Base-by-base conservation (phyloP, 1,140 invertebrate species). In the Cyclargus thomasi region DNA sequence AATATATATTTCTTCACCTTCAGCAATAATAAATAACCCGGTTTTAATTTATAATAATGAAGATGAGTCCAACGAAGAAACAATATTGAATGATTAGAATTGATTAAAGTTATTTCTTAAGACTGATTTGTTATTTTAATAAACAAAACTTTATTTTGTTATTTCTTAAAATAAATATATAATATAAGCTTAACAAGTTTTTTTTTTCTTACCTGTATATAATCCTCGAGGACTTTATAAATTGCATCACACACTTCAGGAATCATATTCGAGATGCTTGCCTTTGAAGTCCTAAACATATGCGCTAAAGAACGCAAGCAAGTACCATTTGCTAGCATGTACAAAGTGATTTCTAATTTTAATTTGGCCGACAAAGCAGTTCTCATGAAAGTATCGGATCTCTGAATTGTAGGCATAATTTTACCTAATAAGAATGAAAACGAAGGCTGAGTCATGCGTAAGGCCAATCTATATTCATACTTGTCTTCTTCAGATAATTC, bases 161-260 rank as follows among this genome's bases (percentile, higher is more conserved):
- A n/a, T n/a, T n/a, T n/a, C n/a, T n/a, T n/a, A n/a, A n/a, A 55
- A 5, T 17, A 55, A 55, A 55, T 20, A 17, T 55, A 17, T 17
- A 55, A 17, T 17, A 4, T 5, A 55, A n/a, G n/a, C 16, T 6
- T 55, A 55, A 5, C 6, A 55, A 14, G 53, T 55, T 55, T 55
- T 55, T 55, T 55, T 4, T 55, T 55, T 17, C 53, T 20, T 55
- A 55, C 53, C 53, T 55, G 16, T 55, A 55, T 55, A 20, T 55
- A 55, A 55, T 55, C 53, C 18, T 20, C 18, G 16, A 55, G 53
- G 4, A 14, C 53, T n/a, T 55, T 14, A 14, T 55, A 55, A 55
- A 55, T 55, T 5, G 53, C 53, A 55, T 55, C 53, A 20, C 53
- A 55, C 16, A 55, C 53, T 55, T 55, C 53, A 20, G 53, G 18